Conservation (phyloP, 2,888 invertebrate genomes). For the Lydus trimaculatus region DNA sequence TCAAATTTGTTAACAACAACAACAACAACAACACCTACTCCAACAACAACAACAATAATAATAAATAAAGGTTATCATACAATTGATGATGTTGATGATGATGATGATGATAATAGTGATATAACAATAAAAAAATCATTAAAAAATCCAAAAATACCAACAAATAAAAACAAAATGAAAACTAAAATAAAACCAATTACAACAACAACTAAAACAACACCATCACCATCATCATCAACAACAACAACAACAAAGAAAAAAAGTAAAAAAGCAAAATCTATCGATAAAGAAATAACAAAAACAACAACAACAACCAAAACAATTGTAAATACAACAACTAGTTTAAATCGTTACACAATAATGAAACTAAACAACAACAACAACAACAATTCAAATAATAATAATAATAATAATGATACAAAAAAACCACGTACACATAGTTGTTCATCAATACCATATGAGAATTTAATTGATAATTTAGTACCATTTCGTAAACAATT, state of each 20-base stretch:
- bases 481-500: conserved; percentile 59
- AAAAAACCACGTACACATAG: conserved; percentile 58
- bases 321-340: conserved; percentile 52
- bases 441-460: conserved; percentile 59
- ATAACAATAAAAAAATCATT: background rate
- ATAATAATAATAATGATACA: conserved; percentile 36
- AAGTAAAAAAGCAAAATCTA: conserved; percentile 35
- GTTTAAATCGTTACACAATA: conserved; percentile 46
- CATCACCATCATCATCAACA: conserved; percentile 42
- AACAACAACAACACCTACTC: conserved; percentile 59
- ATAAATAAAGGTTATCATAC: conserved; percentile 31
- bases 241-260: conserved; percentile 25
- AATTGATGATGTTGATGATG: conserved; percentile 24
- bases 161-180: conserved; percentile 11
- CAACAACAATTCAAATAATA: conserved; percentile 48
- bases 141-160: conserved; percentile 23
- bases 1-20: conserved; percentile 58
- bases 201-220: conserved; percentile 35
- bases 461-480: conserved; percentile 59
- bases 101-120: background rate
- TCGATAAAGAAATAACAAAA: conserved; percentile 43
- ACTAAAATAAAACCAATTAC: conserved; percentile 38
- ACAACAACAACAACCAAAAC: conserved; percentile 52
- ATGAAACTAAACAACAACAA: conserved; percentile 33
- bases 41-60: conserved; percentile 60